These are phyloP conservation scores for Zoanthus sansibaricus DNA, from an alignment of 92 coral and sea anemone genomes.

Conservation along the genomic window DNA sequence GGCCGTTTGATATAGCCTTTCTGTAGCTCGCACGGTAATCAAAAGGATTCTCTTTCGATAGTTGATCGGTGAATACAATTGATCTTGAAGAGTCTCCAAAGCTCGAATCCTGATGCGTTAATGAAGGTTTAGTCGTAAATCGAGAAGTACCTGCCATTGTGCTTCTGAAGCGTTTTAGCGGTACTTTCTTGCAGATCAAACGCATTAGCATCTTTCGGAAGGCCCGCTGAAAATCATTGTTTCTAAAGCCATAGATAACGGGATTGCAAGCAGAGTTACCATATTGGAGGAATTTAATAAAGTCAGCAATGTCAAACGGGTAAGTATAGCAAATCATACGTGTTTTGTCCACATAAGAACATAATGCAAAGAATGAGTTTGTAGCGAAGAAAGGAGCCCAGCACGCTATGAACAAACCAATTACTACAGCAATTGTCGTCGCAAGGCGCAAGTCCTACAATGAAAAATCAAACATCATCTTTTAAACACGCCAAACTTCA, in stretches of 20 bases:
- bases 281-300: slow-evolving; percentile 81
- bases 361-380: slow-evolving; percentile 68
- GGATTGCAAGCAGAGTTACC: slow-evolving; percentile 88
- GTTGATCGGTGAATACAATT: slow-evolving; percentile 66
- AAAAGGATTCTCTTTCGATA: slow-evolving; percentile 70
- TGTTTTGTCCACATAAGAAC: slow-evolving; percentile 2
- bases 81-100: slow-evolving; percentile 81
- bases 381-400: slow-evolving; percentile 86
- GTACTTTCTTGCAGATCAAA: slow-evolving; percentile 74
- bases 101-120: slow-evolving; percentile 79
- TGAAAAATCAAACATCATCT: background rate
- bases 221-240: slow-evolving; percentile 78
- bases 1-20: slow-evolving; percentile 79
- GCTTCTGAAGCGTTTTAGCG: slow-evolving; percentile 60
- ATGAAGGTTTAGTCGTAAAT: slow-evolving; percentile 48
- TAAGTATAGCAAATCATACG: slow-evolving; percentile 18
- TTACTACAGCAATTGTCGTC: slow-evolving; percentile 87
- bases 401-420: slow-evolving; percentile 75
- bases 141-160: slow-evolving; percentile 74
- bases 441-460: slow-evolving; percentile 86
- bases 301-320: slow-evolving; percentile 40
- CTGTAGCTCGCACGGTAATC: slow-evolving; percentile 84
- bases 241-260: slow-evolving; percentile 82
- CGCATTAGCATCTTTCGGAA: slow-evolving; percentile 78
- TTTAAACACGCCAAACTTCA: background rate